A percentile compares a stretch with the other conserved stretches of the same genome.
Conservation (phyloP, 2,888 invertebrate genomes). For the Phorcus lineatus region DNA sequence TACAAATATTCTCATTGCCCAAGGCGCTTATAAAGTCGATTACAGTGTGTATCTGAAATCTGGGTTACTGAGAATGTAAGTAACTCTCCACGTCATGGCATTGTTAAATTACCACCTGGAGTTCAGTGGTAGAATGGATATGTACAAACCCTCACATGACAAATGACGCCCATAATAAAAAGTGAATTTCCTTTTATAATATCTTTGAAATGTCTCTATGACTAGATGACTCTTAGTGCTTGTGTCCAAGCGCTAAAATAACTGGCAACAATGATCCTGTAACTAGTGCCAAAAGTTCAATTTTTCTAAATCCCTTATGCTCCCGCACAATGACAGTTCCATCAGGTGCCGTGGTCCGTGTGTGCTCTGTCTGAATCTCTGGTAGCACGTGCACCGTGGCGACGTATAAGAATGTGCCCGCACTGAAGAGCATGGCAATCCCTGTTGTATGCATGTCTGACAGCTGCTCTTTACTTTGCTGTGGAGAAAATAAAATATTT, state of each 20-base stretch:
- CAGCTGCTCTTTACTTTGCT: constrained; percentile 93
- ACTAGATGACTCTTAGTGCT: constrained; percentile 53
- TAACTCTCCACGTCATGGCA: too few relatives aligned
- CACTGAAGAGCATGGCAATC: constrained; percentile 98
- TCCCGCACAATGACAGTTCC: constrained; percentile 69
- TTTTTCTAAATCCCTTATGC: constrained; percentile 80
- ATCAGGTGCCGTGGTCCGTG: constrained; percentile 61
- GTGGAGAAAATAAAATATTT: constrained; percentile 73
- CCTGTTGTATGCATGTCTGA: constrained; percentile 94
- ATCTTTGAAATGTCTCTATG: too few relatives aligned
- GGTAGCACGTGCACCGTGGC: constrained; percentile 99
- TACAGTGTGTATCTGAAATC: too few relatives aligned
- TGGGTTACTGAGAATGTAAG: too few relatives aligned
- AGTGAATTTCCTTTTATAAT: too few relatives aligned
- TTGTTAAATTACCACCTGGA: too few relatives aligned
- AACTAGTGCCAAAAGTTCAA: constrained; percentile 89
- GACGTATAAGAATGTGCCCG: constrained; percentile 98
- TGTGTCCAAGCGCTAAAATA: constrained; percentile 91
- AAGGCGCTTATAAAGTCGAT: too few relatives aligned
- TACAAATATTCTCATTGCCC: too few relatives aligned
- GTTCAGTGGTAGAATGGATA: too few relatives aligned
- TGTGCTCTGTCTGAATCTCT: constrained; percentile 81
- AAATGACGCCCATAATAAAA: too few relatives aligned
- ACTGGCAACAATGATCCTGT: constrained; percentile 91
- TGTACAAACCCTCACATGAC: too few relatives aligned